phyloP scores from a whole-genome alignment of 2,888 invertebrate species.

The Actias luna region DNA sequence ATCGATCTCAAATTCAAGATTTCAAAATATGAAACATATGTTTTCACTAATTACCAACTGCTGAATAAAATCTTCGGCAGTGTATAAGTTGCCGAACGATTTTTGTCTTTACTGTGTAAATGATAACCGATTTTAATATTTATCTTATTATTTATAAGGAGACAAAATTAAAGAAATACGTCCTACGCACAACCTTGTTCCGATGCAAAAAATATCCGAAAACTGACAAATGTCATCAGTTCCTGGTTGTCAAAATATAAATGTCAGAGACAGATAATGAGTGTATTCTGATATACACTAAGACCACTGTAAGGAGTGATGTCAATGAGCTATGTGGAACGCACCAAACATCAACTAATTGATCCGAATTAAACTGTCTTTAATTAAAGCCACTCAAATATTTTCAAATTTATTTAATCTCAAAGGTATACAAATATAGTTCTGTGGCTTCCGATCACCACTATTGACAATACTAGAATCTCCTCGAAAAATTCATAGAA shows the following conservation, averaged over 20 bases:
- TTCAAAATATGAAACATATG: background rate
- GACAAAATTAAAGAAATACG: slow-evolving; percentile 13
- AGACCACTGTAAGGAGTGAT: too few species aligned
- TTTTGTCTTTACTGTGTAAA: background rate
- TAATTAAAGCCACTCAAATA: too few species aligned
- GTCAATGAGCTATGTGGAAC: too few species aligned
- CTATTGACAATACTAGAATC: too few species aligned
- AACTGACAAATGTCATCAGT: slow-evolving; percentile 9
- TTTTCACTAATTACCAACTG: slow-evolving; percentile 6
- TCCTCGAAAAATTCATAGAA: too few species aligned
- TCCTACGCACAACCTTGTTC: slow-evolving; percentile 28
- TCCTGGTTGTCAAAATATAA: slow-evolving; percentile 12
- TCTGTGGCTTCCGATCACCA: too few species aligned
- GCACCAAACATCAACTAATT: too few species aligned
- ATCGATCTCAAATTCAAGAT: background rate
- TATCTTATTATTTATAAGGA: slow-evolving; percentile 12
- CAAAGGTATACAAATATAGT: too few species aligned
- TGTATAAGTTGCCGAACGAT: background rate
- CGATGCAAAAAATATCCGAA: slow-evolving; percentile 20
- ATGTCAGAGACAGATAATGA: background rate
- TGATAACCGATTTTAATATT: background rate
- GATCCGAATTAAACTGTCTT: too few species aligned
- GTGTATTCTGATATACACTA: too few species aligned
- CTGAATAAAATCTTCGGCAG: background rate
- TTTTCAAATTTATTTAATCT: too few species aligned